Base-by-base conservation (phyloP, 2,888 invertebrate species). In the Deroplatys truncata region DNA sequence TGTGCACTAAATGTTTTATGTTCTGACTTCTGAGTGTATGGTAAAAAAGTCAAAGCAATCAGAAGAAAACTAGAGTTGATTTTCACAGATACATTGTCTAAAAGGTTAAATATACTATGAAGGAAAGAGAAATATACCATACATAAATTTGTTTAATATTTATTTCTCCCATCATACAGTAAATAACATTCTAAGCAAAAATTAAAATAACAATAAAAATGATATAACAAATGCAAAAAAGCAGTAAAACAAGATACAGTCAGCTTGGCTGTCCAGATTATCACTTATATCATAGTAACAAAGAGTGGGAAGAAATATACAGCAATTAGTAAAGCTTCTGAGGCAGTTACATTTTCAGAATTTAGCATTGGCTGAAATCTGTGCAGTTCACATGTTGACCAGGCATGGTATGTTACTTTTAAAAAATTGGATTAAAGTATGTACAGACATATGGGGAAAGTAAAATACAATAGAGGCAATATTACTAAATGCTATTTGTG, bases 211-310 rank as follows among this genome's bases (percentile, higher is more conserved):
- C 89, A 91, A 89, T 87, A 89, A 89, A 88, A 84, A 86, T 86
- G 88, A 89, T 83, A 89, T 90, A 91, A 91, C 90, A 91, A 91
- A 91, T 91, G 90, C 91, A 90, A 91, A 90, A 85, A 91, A 91
- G 90, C 90, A 89, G 89, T 89, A 43, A 90, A 88, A 84, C 85
- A 89, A 88, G 56, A 15, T 86, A 86, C 29, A 43, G 31, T n/a
- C 28, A 29, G 25, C 56, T 56, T 84, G 84, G 35, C 43, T 85
- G 82, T 82, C 13, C 16, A 82, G 20, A 88, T 82, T 85, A 86
- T 25, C 85, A 89, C 49, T 86, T 86, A 43, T 28, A 49, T 84
- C 43, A 88, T 84, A 84, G 84, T 56, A 72, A 49, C 10, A 43
- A 84, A 84, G 35, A 88, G 88, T 84, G 83, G 84, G 88, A 35